Base-by-base conservation (phyloP, 1,140 invertebrate genomes). In the Cydia amplana region DNA sequence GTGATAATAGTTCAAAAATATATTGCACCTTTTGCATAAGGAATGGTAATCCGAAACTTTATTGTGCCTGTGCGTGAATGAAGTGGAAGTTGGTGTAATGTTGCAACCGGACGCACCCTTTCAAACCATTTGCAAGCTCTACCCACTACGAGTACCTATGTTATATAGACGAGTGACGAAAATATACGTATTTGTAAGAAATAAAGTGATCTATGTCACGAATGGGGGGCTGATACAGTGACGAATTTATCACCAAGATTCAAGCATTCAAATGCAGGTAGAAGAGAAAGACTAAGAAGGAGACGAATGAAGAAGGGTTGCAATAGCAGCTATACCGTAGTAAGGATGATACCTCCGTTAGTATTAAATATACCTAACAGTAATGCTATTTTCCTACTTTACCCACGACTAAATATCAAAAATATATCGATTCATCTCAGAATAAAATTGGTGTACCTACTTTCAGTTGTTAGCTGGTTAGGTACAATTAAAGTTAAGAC, bases 61-160 rank as follows among this genome's bases (percentile, higher is more conserved):
- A 36, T 36, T 70, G 28, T 70, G 32, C 7, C 14, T 20, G 64
- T 32, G 46, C 12, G 25, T 10, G n/a, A 60, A 74, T 74, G 75
- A 76, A 81, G 46, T 83, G 87, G 89, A 91, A 88, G 87, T 89
- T 32, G 82, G 85, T 89, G 82, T 88, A 86, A 84, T 82, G 85
- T 87, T 89, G 84, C 86, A 87, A 85, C 80, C 82, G 85, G 83
- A 87, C 78, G 80, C 85, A 86, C 85, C 86, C 86, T 79, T 84
- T 84, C 72, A 64, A 79, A 78, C 55, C 16, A 7, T 5, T 64
- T 55, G 23, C 14, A 72, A 49, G 51, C 51, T 55, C 51, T 36
- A 60, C 40, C 28, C 72, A 77, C 77, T 75, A 74, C 3, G 12
- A 46, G 43, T 46, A 25, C 1, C 1, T 25, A 46, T 16, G 14